Percentiles rank a stretch among this genome's conserved stretches.
Conservation (phyloP, 2,888 invertebrate species). For the Drosophila bunnanda region DNA sequence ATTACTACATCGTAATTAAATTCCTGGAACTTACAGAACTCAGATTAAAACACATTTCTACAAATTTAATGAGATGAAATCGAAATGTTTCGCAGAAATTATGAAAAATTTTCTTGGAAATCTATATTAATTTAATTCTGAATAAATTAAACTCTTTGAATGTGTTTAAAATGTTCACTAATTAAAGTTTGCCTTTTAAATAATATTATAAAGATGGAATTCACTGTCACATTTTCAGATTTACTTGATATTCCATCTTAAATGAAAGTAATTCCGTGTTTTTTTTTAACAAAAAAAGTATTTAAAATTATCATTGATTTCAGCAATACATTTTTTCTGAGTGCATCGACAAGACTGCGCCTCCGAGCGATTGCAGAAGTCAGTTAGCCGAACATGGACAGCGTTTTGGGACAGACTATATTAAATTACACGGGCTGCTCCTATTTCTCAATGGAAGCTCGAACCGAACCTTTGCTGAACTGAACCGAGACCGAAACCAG, state of each 20-base stretch:
- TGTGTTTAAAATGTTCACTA: too few species aligned
- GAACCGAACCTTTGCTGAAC: constrained; percentile 7
- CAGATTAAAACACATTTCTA: not conserved
- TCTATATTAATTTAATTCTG: too few species aligned
- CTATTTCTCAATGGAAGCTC: constrained; percentile 69
- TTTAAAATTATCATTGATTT: too few species aligned
- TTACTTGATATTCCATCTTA: not conserved
- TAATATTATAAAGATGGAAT: not conserved
- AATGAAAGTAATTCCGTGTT: too few species aligned
- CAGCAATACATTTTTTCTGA: not conserved
- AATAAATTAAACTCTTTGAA: too few species aligned
- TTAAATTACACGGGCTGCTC: constrained; percentile 72
- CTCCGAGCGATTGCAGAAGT: constrained; percentile 71
- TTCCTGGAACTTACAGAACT: not conserved
- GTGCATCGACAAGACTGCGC: constrained; percentile 2
- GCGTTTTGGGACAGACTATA: constrained; percentile 75
- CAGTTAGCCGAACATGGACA: constrained; percentile 81
- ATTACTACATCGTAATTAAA: too few species aligned
- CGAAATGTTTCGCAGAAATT: not conserved
- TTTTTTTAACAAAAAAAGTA: too few species aligned
- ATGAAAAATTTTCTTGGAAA: accelerated
- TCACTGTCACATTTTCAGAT: not conserved
- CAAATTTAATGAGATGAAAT: not conserved
- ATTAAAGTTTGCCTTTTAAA: not conserved
- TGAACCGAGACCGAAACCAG: constrained; percentile 55